phyloP scores from a whole-genome alignment of 1,140 invertebrate species.

The Cotesia vestalis region DNA sequence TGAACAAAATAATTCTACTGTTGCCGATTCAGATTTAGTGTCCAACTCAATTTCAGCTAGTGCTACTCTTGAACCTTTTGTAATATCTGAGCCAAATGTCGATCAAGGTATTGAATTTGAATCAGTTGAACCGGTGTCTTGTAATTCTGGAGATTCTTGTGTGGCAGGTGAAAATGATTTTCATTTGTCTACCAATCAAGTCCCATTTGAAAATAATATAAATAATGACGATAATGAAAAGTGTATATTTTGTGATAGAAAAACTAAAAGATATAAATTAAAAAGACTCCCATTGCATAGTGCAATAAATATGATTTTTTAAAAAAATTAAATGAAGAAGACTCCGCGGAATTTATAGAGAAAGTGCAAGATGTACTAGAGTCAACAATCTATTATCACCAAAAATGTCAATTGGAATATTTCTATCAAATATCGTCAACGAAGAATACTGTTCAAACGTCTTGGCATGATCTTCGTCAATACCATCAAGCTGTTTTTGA shows the following conservation, averaged over 20 bases:
- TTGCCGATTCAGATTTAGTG: background rate
- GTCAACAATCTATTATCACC: background rate
- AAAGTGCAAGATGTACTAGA: background rate
- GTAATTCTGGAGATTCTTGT: background rate
- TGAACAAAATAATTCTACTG: background rate
- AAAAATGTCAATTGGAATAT: background rate
- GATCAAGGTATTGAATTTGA: background rate
- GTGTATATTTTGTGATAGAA: slow-evolving; percentile 34
- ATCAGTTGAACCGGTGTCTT: background rate
- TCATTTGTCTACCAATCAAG: background rate
- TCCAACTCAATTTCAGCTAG: background rate
- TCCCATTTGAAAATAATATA: slow-evolving; percentile 6
- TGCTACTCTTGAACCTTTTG: background rate
- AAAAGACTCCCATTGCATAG: slow-evolving; percentile 23
- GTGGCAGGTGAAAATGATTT: background rate
- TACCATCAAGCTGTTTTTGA: slow-evolving; percentile 43
- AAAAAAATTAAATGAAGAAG: slow-evolving; percentile 19
- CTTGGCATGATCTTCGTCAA: slow-evolving; percentile 41
- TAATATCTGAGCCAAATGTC: background rate
- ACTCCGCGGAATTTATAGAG: slow-evolving; percentile 12
- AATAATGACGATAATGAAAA: slow-evolving; percentile 8
- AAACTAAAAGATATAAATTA: slow-evolving; percentile 34
- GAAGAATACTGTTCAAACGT: background rate
- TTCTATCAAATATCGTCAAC: background rate
- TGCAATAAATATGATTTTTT: slow-evolving; percentile 30